These are phyloP conservation scores for Botrylloides violaceus DNA, from an alignment of 23 tunicate species.

Conservation along the genomic window DNA sequence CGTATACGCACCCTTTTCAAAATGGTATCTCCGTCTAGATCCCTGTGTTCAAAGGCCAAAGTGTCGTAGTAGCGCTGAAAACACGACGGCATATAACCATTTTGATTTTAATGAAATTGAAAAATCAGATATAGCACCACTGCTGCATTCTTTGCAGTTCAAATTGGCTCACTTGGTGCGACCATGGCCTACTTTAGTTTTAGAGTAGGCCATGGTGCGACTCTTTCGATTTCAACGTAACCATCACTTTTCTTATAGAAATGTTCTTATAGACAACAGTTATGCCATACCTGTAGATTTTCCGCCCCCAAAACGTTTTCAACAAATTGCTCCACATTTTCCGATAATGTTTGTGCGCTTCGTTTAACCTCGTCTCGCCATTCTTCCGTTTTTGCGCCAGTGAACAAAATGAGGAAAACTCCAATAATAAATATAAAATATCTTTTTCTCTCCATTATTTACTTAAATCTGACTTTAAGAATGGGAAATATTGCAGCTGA, in stretches of 20 bases:
- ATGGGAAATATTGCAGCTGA: no score
- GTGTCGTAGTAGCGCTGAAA: conserved; percentile 20
- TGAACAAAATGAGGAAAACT: no score
- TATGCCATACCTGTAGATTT: neutral
- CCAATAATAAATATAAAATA: no score
- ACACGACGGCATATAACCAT: neutral
- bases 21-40: conserved; percentile 11
- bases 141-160: no score
- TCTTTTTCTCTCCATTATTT: no score
- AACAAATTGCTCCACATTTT: neutral
- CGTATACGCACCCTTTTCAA: neutral
- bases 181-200: neutral
- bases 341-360: neutral
- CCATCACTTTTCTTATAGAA: neutral
- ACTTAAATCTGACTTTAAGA: no score
- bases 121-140: no score
- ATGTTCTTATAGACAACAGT: no score
- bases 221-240: neutral
- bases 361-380: neutral
- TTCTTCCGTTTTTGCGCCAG: neutral
- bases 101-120: no score
- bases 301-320: neutral
- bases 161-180: neutral
- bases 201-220: neutral
- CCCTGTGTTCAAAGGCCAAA: neutral